Evolutionary conservation across 2,797 vertebrate genomes (phyloP).

Genomic region (Sylvia borin): DNA sequence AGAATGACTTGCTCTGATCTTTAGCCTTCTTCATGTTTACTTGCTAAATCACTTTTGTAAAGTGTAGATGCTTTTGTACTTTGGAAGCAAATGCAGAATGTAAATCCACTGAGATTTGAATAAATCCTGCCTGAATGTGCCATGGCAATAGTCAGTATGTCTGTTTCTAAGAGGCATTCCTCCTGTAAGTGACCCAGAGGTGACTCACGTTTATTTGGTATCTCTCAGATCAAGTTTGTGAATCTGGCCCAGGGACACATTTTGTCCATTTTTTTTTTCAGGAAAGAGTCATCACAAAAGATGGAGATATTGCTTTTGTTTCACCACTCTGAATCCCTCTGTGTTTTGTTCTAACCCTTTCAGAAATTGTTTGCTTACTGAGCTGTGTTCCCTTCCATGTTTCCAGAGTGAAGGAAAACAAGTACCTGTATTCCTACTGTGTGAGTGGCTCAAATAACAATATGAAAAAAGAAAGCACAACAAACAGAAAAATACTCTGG

Average conservation of each 20-base stretch:
- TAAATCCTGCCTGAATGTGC: not conserved
- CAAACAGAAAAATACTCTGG: not conserved
- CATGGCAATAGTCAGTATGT: not conserved
- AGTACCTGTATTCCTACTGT: not conserved
- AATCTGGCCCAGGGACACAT: not conserved
- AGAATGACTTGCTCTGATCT: not conserved
- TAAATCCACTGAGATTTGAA: not conserved
- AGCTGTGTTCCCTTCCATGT: not conserved
- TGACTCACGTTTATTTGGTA: conserved; percentile 8
- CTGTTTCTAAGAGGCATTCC: conserved; percentile 21
- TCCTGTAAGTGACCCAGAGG: not conserved
- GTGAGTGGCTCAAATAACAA: not conserved
- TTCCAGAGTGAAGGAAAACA: conserved; percentile 35
- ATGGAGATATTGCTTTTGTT: not conserved
- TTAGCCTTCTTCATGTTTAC: not conserved
- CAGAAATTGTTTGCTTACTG: conserved; percentile 34
- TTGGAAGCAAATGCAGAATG: not conserved
- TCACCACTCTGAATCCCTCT: conserved; percentile 26
- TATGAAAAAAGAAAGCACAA: not conserved
- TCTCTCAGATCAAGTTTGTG: not conserved
- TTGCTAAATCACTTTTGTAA: not conserved
- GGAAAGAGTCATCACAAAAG: not conserved
- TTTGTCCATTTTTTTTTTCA: not conserved
- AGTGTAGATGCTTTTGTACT: not conserved
- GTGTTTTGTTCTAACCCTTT: conserved; percentile 47